phyloP scores from a whole-genome alignment of 1,140 invertebrate genomes.

The Ips typographus region DNA sequence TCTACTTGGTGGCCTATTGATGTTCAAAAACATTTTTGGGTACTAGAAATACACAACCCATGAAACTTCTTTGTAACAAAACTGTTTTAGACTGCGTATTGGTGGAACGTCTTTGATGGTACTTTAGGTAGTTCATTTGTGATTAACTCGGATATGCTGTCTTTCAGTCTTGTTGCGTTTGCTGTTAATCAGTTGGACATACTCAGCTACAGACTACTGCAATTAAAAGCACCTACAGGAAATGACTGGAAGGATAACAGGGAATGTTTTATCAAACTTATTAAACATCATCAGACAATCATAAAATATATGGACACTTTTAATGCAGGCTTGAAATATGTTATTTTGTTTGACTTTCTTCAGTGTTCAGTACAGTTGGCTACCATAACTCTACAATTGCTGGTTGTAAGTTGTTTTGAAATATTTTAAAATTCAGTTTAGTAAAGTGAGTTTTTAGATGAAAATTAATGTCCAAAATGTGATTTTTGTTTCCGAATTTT shows the following conservation, averaged over 20 bases:
- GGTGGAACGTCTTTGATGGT: conserved; percentile 31
- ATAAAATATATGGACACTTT: conserved; percentile 30
- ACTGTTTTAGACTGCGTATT: conserved; percentile 28
- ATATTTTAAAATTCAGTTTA: neutral
- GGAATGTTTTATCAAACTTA: conserved; percentile 9
- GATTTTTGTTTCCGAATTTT: conserved; percentile 25
- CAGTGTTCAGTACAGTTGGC: conserved; percentile 31
- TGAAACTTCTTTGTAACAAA: neutral
- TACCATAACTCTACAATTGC: conserved; percentile 24
- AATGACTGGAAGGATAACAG: neutral
- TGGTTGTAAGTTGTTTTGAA: conserved; percentile 23
- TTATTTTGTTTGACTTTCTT: conserved; percentile 33
- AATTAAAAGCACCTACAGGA: neutral
- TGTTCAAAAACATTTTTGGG: conserved; percentile 29
- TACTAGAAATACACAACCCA: conserved; percentile 5
- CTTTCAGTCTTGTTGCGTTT: conserved; percentile 28
- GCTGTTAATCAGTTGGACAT: conserved; percentile 25
- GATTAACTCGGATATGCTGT: conserved; percentile 30
- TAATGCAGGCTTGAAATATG: conserved; percentile 31
- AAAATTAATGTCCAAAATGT: conserved; percentile 25
- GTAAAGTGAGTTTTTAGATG: conserved; percentile 17
- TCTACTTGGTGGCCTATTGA: conserved; percentile 35
- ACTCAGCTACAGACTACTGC: conserved; percentile 18
- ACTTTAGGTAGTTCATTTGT: conserved; percentile 26
- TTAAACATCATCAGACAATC: conserved; percentile 27